Base-by-base conservation (phyloP, 2,113 vertebrate genomes). In the Phaethon lepturus region DNA sequence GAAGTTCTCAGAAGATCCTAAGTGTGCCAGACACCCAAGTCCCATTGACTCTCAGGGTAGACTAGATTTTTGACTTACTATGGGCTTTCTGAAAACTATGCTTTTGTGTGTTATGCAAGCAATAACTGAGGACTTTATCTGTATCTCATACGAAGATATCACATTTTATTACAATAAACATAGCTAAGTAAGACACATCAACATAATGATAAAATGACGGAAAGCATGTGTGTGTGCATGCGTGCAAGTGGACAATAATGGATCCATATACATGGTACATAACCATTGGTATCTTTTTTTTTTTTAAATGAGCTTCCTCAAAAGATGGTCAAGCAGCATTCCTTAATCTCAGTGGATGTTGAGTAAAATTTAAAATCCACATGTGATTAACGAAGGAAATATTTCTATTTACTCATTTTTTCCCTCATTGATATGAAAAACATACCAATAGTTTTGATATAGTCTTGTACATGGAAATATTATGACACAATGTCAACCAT, bases 141-240 rank as follows among this genome's bases (percentile, higher is more conserved):
- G 5, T 22, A 53, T 53, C 28, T 77, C 18, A 42, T 24, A 64
- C 1, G 11, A 64, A 38, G 22, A 7, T 42, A 59, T 23, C 4
- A 17, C 17, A 15, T 42, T 91, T 71, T 66, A 50, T 29, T 13
- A 42, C 15, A 58, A 10, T 33, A 78, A 87, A 23, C 8, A 28
- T 10, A 47, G 16, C 14, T 19, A 64, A 53, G 6, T 35, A 29
- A 76, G 22, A 35, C 31, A 49, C 20, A 62, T 75, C 20, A 55
- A 35, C 35, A 50, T 16, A 7, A 62, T 50, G 33, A 67, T 55
- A 53, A 94, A 55, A 49, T 50, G 25, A 26, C 28, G 62, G 29
- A 59, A 81, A 78, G 4, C 0, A 0, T 49, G 8, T 69, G 9
- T 25, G 11, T 20, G 19, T 31, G 1, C 10, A 22, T 44, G 19